phyloP scores from a whole-genome alignment of 1,140 invertebrate genomes.

The Ceratina australensis region DNA sequence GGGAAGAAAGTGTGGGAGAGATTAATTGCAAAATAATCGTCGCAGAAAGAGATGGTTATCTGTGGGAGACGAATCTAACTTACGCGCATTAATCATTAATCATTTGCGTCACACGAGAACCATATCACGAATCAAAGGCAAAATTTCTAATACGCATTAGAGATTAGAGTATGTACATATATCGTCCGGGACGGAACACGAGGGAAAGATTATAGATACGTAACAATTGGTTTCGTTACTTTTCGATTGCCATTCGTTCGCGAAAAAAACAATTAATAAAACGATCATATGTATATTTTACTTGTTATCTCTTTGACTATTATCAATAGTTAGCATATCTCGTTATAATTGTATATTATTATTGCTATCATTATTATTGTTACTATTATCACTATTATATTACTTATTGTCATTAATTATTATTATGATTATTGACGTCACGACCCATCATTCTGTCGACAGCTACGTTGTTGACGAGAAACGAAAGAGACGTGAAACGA shows the following conservation, averaged over 20 bases:
- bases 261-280: constrained; percentile 39
- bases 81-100: constrained; percentile 46
- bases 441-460: constrained; percentile 34
- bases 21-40: constrained; percentile 1
- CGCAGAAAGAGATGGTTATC: constrained; percentile 10
- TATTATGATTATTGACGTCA: constrained; percentile 40
- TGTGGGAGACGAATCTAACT: constrained; percentile 9
- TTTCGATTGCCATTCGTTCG: constrained; percentile 59
- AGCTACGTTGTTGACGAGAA: neutral
- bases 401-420: constrained; percentile 49
- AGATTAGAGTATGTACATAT: constrained; percentile 39
- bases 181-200: neutral
- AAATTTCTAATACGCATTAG: constrained; percentile 61
- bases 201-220: constrained; percentile 13
- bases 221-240: constrained; percentile 58
- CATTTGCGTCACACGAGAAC: constrained; percentile 42
- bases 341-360: constrained; percentile 71
- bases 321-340: constrained; percentile 66
- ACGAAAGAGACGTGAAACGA: constrained; percentile 16
- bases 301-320: constrained; percentile 71
- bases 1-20: neutral
- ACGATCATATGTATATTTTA: constrained; percentile 71
- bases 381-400: constrained; percentile 40
- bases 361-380: constrained; percentile 58
- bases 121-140: constrained; percentile 69